A percentile compares a stretch with the other conserved stretches of the same genome.
These are phyloP conservation scores for Sparidentex hasta DNA, from an alignment of 2,797 vertebrate species.

Conservation along the genomic window DNA sequence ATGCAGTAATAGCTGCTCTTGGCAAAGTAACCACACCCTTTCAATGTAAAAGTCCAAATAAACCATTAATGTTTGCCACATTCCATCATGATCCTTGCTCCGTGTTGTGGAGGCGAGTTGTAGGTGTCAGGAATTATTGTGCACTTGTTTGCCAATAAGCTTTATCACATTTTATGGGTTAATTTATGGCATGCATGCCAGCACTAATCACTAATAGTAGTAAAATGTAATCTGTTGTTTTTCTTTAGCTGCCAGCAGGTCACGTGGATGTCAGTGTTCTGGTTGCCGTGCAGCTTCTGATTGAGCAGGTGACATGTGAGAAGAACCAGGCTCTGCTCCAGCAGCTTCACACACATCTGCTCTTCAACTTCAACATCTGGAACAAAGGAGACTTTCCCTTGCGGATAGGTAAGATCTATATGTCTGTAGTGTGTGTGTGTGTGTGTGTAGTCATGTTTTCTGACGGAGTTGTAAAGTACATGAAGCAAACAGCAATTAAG, in stretches of 20 bases:
- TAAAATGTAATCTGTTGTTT: background rate
- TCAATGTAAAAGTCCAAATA: slow-evolving; percentile 47
- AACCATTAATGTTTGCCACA: slow-evolving; percentile 35
- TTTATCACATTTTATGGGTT: background rate
- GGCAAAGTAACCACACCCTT: slow-evolving; percentile 56
- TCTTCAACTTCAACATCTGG: slow-evolving; percentile 98
- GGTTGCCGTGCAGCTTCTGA: slow-evolving; percentile 93
- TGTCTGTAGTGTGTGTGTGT: background rate
- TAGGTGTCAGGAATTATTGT: background rate
- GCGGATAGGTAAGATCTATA: slow-evolving; percentile 89
- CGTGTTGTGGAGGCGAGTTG: background rate
- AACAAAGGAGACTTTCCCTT: slow-evolving; percentile 97
- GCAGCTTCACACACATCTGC: slow-evolving; percentile 94
- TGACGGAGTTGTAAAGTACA: too few species aligned
- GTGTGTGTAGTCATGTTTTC: background rate
- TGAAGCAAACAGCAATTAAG: too few species aligned
- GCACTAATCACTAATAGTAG: background rate
- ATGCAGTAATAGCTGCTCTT: slow-evolving; percentile 17
- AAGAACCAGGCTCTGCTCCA: slow-evolving; percentile 93
- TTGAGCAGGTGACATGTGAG: slow-evolving; percentile 94
- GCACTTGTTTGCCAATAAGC: too few species aligned
- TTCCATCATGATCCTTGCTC: slow-evolving; percentile 32
- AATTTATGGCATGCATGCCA: slow-evolving; percentile 10
- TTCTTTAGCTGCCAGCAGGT: slow-evolving; percentile 87
- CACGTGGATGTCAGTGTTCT: slow-evolving; percentile 96